Conservation (phyloP, 2,888 invertebrate species). For the Trissolcus brochymenae region DNA sequence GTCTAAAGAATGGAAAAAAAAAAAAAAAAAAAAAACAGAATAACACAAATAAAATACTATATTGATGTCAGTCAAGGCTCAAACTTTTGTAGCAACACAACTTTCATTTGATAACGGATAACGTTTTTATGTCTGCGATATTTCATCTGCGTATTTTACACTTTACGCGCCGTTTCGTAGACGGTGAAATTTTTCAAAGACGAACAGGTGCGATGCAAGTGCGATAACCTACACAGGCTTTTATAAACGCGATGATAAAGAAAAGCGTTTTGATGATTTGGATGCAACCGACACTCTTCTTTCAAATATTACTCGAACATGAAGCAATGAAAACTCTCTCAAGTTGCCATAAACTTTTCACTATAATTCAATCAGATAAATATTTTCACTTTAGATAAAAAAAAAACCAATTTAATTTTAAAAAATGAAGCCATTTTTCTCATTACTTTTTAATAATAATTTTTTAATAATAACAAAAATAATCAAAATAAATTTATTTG, state of each 20-base stretch:
- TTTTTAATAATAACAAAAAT: too few species aligned
- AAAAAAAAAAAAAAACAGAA: not conserved
- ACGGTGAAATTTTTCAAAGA: constrained; percentile 38
- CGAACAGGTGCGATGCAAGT: constrained; percentile 26
- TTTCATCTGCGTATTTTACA: constrained; percentile 35
- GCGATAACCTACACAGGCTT: constrained; percentile 22
- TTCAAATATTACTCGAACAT: constrained; percentile 42
- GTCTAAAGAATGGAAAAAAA: not conserved
- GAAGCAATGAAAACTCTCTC: constrained; percentile 34
- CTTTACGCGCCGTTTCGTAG: constrained; percentile 30
- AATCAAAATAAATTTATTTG: too few species aligned
- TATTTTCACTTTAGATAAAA: not conserved
- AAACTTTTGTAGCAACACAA: constrained; percentile 16
- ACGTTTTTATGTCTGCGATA: constrained; percentile 26
- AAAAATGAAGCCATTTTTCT: not conserved
- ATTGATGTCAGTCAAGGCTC: constrained; percentile 17
- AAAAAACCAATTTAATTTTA: constrained; percentile 22
- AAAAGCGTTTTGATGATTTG: constrained; percentile 40
- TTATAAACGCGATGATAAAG: constrained; percentile 28
- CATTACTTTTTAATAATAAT: too few species aligned
- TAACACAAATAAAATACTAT: constrained; percentile 16
- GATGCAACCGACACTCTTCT: constrained; percentile 2
- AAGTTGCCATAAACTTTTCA: constrained; percentile 28
- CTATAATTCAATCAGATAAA: constrained; percentile 30
- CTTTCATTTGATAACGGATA: constrained; percentile 30